Evolutionary conservation across 1,140 invertebrate genomes (phyloP).

Genomic region (Rhyzopertha dominica): DNA sequence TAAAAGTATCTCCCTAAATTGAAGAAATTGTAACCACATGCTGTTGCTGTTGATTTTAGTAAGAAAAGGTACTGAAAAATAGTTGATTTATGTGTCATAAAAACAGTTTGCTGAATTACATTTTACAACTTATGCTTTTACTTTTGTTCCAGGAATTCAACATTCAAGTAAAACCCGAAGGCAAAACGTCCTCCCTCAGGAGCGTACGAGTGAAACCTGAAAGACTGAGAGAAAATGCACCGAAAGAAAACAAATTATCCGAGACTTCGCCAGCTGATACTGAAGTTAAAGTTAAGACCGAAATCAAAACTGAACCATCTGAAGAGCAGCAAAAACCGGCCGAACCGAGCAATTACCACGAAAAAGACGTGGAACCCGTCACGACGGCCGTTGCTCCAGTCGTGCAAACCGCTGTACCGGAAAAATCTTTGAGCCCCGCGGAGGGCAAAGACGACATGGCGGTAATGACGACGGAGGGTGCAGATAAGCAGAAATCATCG

Average conservation of each 20-base stretch:
- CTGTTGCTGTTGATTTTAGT: too few relatives aligned
- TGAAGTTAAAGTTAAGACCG: constrained; percentile 16
- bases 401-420: constrained; percentile 21
- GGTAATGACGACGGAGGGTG: constrained; percentile 9
- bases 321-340: constrained; percentile 14
- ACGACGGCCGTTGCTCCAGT: constrained; percentile 17
- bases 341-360: constrained; percentile 17
- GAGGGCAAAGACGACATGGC: constrained; percentile 53
- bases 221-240: constrained; percentile 35
- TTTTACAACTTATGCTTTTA: constrained; percentile 2
- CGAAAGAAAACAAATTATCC: constrained; percentile 3
- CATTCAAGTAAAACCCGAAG: constrained; percentile 28
- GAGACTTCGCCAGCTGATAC: constrained; percentile 11
- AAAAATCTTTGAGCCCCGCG: constrained; percentile 42
- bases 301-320: constrained; percentile 17
- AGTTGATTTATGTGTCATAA: background rate
- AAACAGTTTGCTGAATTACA: background rate
- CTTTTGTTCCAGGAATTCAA: constrained; percentile 25
- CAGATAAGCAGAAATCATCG: constrained; percentile 18
- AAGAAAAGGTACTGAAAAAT: too few relatives aligned
- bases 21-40: too few relatives aligned
- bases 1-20: too few relatives aligned
- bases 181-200: constrained; percentile 52
- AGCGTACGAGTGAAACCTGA: constrained; percentile 59
- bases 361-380: constrained; percentile 30